Evolutionary conservation across 2,113 vertebrate genomes (phyloP).

Genomic region (Cromileptes altivelis): DNA sequence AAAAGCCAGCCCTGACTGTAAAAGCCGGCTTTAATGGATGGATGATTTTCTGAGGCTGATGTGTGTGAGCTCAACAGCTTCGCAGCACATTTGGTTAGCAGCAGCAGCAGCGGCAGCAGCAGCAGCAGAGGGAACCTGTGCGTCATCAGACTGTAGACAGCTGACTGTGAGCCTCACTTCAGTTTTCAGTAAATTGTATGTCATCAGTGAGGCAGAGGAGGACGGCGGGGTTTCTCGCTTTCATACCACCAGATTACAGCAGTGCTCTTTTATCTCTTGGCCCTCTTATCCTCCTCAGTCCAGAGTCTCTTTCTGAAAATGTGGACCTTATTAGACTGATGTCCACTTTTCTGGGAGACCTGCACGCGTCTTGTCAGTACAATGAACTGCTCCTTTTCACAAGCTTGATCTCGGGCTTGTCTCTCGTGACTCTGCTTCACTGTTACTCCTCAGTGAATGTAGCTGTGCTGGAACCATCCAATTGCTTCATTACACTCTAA

Average conservation of each 20-base stretch:
- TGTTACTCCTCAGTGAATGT: conserved; percentile 7
- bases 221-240: conserved; percentile 27
- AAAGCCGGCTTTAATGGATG: conserved; percentile 48
- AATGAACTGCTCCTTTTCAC: conserved; percentile 30
- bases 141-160: conserved; percentile 68
- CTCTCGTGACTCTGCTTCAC: conserved; percentile 17
- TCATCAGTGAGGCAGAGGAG: conserved; percentile 50
- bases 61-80: conserved; percentile 13
- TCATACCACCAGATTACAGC: conserved; percentile 21
- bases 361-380: conserved; percentile 17
- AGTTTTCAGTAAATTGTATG: conserved; percentile 58
- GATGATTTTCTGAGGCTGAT: conserved; percentile 45
- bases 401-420: conserved; percentile 14
- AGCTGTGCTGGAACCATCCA: conserved; percentile 12
- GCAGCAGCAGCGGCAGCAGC: conserved; percentile 62
- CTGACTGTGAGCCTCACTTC: conserved; percentile 58
- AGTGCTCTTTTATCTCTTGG: conserved; percentile 7
- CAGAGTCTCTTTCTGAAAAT: conserved; percentile 12
- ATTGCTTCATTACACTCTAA: conserved; percentile 3
- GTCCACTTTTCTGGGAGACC: background rate
- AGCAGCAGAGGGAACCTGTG: conserved; percentile 70
- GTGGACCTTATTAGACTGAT: background rate
- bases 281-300: conserved; percentile 32
- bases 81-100: conserved; percentile 56
- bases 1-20: conserved; percentile 19